These are phyloP conservation scores for Coranthus polyacanthus DNA, from an alignment of 2,797 vertebrate genomes.

Conservation along the genomic window DNA sequence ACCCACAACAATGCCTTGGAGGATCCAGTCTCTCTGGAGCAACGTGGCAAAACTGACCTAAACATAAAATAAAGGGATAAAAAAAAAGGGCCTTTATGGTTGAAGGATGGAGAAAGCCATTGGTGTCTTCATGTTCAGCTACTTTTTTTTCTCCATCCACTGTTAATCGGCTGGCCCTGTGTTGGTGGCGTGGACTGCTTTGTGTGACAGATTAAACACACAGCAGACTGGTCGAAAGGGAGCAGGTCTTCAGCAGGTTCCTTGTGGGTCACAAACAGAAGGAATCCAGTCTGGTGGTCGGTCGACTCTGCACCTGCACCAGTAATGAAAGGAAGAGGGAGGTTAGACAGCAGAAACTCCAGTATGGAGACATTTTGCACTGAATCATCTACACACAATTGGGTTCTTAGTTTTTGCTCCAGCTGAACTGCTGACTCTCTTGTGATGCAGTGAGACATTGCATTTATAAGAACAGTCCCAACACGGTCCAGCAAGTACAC, in stretches of 20 bases:
- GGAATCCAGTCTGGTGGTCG: slow-evolving; percentile 9
- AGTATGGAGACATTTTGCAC: neutral
- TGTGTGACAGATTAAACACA: neutral
- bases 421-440: too few relatives aligned
- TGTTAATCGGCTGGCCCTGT: neutral
- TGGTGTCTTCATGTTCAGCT: neutral
- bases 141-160: slow-evolving; percentile 5
- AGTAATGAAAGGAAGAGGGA: slow-evolving; percentile 5
- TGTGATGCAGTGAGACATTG: too few relatives aligned
- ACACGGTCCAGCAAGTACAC: too few relatives aligned
- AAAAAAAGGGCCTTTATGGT: neutral
- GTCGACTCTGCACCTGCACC: slow-evolving; percentile 43
- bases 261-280: too few relatives aligned
- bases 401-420: too few relatives aligned
- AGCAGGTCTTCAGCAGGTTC: neutral
- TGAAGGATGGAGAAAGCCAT: neutral
- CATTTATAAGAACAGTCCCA: too few relatives aligned
- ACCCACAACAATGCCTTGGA: slow-evolving; percentile 29
- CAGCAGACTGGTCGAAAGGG: neutral
- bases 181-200: neutral
- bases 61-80: neutral
- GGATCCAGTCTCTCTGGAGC: slow-evolving; percentile 16
- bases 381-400: neutral
- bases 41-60: slow-evolving; percentile 4
- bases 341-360: slow-evolving; percentile 1